phyloP scores from a whole-genome alignment of 2,888 invertebrate genomes.

The Lepas anatifera region DNA sequence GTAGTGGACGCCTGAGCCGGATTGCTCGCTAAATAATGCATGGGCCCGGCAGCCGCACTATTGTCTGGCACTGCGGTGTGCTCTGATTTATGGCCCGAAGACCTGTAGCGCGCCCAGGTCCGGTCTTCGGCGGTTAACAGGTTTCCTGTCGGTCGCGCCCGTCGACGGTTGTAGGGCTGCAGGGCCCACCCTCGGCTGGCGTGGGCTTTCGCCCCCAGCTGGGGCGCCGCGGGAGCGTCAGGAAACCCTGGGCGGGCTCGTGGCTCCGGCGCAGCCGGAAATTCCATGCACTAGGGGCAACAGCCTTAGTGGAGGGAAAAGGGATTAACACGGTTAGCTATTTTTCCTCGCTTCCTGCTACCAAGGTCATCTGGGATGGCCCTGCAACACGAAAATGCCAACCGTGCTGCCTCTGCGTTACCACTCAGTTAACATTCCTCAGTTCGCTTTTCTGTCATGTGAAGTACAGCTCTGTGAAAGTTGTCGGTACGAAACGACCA shows the following conservation, averaged over 20 bases:
- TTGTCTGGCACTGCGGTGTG: neutral
- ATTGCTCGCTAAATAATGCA: slow-evolving; percentile 1
- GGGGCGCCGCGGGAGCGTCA: no score
- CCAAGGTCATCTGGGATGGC: no score
- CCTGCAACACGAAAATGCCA: no score
- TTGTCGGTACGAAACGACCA: no score
- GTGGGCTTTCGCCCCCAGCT: neutral
- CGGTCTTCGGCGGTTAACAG: neutral
- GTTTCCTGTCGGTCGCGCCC: neutral
- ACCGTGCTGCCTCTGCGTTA: no score
- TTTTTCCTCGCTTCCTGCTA: no score
- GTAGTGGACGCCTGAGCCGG: neutral
- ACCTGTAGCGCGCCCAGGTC: neutral
- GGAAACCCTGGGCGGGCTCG: no score
- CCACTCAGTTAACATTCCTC: neutral
- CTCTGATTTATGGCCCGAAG: neutral
- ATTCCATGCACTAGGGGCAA: no score
- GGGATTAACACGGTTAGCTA: no score
- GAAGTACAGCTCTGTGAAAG: no score
- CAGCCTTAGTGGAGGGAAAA: neutral
- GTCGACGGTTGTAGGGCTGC: neutral
- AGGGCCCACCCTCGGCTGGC: neutral
- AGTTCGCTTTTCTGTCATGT: no score
- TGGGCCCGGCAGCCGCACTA: neutral
- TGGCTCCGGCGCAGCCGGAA: no score